phyloP scores from a whole-genome alignment of 2,888 invertebrate genomes.

The Teleiodes luculella region DNA sequence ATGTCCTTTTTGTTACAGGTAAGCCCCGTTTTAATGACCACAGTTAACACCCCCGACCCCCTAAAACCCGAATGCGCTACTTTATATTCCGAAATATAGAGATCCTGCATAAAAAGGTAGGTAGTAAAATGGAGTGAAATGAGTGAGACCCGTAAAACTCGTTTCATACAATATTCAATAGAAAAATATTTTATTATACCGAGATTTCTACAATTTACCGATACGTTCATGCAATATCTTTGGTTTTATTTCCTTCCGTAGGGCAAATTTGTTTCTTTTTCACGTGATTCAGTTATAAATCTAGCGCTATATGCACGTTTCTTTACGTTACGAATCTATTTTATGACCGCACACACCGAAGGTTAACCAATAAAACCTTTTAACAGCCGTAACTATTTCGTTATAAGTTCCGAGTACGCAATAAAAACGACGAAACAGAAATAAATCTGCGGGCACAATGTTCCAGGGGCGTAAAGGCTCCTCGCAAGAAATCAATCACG shows the following conservation, averaged over 20 bases:
- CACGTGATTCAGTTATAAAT: conserved; percentile 74
- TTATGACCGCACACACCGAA: conserved; percentile 74
- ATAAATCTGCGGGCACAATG: conserved; percentile 71
- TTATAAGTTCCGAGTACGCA: conserved; percentile 76
- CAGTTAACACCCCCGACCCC: conserved; percentile 34
- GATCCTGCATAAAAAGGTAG: conserved; percentile 65
- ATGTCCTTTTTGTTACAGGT: conserved; percentile 51
- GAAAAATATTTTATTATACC: conserved; percentile 75
- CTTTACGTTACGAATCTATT: conserved; percentile 75
- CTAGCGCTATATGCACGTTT: conserved; percentile 67
- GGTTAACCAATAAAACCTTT: conserved; percentile 79
- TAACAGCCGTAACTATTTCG: conserved; percentile 78
- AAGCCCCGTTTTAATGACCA: conserved; percentile 41
- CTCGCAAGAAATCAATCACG: conserved; percentile 64
- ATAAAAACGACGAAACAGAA: conserved; percentile 74
- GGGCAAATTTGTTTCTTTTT: conserved; percentile 74
- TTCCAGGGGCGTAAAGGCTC: conserved; percentile 28
- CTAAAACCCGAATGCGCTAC: conserved; percentile 39
- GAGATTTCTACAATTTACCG: conserved; percentile 74
- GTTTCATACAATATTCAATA: conserved; percentile 77
- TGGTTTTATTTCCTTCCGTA: conserved; percentile 70
- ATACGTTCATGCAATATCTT: conserved; percentile 71
- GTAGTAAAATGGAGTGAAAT: conserved; percentile 69
- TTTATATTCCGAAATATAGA: conserved; percentile 47
- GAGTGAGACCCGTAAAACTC: conserved; percentile 69